These are phyloP conservation scores for Zaprionus vittiger DNA, from an alignment of 1,140 invertebrate species.

Conservation along the genomic window DNA sequence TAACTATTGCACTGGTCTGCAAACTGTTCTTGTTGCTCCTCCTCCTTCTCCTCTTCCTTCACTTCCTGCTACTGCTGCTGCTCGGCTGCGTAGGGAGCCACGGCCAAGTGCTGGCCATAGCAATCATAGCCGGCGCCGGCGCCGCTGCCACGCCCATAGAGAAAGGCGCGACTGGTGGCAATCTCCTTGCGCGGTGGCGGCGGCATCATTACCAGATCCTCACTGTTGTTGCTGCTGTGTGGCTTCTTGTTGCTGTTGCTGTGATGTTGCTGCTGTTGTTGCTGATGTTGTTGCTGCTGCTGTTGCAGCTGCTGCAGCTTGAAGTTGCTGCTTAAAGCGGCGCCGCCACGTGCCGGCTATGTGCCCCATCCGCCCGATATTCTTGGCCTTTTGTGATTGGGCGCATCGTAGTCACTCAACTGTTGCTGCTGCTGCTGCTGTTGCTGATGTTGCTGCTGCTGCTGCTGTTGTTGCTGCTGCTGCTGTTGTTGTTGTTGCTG, in stretches of 20 bases:
- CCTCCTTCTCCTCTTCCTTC: conserved; percentile 26
- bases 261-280: conserved; percentile 32
- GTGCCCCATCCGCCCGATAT: conserved; percentile 94
- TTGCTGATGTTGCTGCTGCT: conserved; percentile 75
- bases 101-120: conserved; percentile 64
- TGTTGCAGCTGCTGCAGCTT: conserved; percentile 49
- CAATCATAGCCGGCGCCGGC: conserved; percentile 57
- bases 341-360: conserved; percentile 86
- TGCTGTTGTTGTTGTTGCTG: conserved; percentile 71
- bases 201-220: conserved; percentile 73
- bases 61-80: conserved; percentile 39
- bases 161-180: conserved; percentile 32
- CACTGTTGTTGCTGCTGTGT: conserved; percentile 28
- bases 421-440: conserved; percentile 83
- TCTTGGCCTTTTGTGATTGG: conserved; percentile 91
- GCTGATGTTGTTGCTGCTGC: conserved; percentile 46
- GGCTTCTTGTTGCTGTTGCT: conserved; percentile 46
- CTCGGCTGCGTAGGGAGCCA: conserved; percentile 54
- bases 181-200: conserved; percentile 69
- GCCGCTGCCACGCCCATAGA: conserved; percentile 41
- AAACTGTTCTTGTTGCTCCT: conserved; percentile 38
- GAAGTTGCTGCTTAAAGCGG: conserved; percentile 66
- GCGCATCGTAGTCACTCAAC: conserved; percentile 91
- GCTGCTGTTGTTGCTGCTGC: conserved; percentile 70
- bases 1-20: conserved; percentile 73